Evolutionary conservation across 1,140 invertebrate species (phyloP).

Genomic region (Hetaerina americana): DNA sequence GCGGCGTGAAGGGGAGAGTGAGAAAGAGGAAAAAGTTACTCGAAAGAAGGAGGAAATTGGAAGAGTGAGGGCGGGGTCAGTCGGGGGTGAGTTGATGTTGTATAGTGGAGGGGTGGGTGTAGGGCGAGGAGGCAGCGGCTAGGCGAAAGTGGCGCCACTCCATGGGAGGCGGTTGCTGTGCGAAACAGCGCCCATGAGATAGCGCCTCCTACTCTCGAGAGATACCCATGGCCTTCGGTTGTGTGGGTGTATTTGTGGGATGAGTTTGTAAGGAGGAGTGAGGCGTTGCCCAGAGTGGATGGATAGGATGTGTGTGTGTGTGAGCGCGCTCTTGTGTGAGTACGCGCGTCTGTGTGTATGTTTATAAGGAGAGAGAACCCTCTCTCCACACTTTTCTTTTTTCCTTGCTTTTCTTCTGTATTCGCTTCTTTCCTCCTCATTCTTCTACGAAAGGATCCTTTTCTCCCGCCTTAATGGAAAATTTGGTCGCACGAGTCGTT

Average conservation of each 20-base stretch:
- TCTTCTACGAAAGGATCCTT: not conserved
- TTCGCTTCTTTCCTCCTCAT: not conserved
- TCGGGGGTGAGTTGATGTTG: no score
- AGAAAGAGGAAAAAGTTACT: no score
- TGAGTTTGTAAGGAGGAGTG: not conserved
- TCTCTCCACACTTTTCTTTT: no score
- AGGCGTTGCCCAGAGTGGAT: not conserved
- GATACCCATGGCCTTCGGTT: not conserved
- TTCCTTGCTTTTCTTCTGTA: not conserved
- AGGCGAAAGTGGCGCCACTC: not conserved
- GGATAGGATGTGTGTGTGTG: no score
- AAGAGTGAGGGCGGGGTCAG: no score
- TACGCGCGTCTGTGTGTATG: no score
- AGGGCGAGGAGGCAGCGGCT: not conserved
- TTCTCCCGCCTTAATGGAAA: not conserved
- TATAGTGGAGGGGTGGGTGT: no score
- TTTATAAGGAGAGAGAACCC: not conserved
- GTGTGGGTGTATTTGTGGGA: not conserved
- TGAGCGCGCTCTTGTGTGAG: no score
- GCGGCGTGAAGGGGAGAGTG: no score
- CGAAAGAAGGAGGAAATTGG: no score
- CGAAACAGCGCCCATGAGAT: not conserved
- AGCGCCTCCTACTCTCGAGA: not conserved
- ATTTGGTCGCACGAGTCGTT: not conserved
- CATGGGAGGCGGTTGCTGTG: not conserved